phyloP scores from a whole-genome alignment of 2,797 vertebrate species.

The Pseudochirops cupreus region DNA sequence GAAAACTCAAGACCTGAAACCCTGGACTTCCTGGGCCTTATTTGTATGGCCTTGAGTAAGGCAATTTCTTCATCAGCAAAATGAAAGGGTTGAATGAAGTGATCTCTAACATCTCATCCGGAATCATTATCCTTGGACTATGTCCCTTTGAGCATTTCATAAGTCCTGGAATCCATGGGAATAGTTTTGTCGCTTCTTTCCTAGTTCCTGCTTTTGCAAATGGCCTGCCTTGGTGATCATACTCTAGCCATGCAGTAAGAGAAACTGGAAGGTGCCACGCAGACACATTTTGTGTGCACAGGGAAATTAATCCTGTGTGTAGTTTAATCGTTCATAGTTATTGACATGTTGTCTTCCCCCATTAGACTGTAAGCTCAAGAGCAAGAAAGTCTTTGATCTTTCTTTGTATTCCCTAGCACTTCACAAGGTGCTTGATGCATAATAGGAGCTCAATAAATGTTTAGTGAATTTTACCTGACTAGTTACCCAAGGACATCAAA shows the following conservation, averaged over 20 bases:
- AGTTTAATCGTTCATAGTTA: not conserved
- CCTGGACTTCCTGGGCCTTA: not conserved
- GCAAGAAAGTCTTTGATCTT: not conserved
- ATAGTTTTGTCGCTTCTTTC: not conserved
- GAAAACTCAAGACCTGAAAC: not conserved
- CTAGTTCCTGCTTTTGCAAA: not conserved
- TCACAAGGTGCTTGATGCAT: not conserved
- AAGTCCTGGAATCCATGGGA: not conserved
- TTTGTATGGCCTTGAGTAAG: not conserved
- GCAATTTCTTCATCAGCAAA: not conserved
- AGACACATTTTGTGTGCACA: not conserved
- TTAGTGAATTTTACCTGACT: not conserved
- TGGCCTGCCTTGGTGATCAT: not conserved
- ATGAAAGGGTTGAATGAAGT: not conserved
- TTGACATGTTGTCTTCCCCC: not conserved
- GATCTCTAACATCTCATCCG: not conserved
- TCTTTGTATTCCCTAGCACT: not conserved
- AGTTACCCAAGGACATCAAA: not conserved
- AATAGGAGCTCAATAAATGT: not conserved
- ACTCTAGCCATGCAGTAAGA: not conserved
- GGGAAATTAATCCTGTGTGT: not conserved
- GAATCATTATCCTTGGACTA: not conserved
- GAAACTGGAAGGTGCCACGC: not conserved
- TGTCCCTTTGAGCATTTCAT: not conserved
- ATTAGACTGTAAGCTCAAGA: not conserved